Evolutionary conservation across 2,888 invertebrate species (phyloP).

Genomic region (Hoplodrina blanda): DNA sequence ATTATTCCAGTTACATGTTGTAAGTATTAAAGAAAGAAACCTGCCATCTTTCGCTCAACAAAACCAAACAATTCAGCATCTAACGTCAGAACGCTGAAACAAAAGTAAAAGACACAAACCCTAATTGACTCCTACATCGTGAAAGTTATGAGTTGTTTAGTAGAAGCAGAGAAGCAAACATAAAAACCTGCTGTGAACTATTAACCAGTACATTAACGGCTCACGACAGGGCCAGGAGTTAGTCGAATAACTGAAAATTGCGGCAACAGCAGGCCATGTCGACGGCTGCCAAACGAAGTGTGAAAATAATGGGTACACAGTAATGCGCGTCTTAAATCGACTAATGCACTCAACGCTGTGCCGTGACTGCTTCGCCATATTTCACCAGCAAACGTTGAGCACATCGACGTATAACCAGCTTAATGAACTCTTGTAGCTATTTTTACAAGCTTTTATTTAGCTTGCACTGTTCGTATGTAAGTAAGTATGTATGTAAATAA

Average conservation of each 20-base stretch:
- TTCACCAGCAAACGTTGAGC: constrained; percentile 57
- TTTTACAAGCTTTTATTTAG: too few relatives aligned
- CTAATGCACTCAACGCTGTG: constrained; percentile 75
- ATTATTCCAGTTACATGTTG: too few relatives aligned
- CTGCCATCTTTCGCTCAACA: background rate
- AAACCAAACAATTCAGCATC: background rate
- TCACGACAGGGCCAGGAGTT: constrained; percentile 67
- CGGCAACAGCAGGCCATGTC: constrained; percentile 67
- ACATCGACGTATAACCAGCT: constrained; percentile 48
- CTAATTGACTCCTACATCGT: constrained; percentile 12
- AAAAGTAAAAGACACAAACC: constrained; percentile 9
- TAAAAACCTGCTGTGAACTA: constrained; percentile 68
- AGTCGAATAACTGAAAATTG: constrained; percentile 73
- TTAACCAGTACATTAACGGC: constrained; percentile 73
- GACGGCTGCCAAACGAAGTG: constrained; percentile 81
- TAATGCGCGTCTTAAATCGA: constrained; percentile 81
- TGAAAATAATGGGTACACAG: constrained; percentile 84
- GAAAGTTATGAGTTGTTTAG: constrained; percentile 48
- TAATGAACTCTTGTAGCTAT: constrained; percentile 24
- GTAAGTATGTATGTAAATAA: too few relatives aligned
- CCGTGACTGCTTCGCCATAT: constrained; percentile 60
- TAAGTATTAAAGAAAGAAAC: background rate
- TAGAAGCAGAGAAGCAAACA: constrained; percentile 51
- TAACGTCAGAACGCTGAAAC: background rate
- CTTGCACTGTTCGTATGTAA: too few relatives aligned